phyloP scores from a whole-genome alignment of 2,113 vertebrate genomes.

The Poeciliopsis retropinna region DNA sequence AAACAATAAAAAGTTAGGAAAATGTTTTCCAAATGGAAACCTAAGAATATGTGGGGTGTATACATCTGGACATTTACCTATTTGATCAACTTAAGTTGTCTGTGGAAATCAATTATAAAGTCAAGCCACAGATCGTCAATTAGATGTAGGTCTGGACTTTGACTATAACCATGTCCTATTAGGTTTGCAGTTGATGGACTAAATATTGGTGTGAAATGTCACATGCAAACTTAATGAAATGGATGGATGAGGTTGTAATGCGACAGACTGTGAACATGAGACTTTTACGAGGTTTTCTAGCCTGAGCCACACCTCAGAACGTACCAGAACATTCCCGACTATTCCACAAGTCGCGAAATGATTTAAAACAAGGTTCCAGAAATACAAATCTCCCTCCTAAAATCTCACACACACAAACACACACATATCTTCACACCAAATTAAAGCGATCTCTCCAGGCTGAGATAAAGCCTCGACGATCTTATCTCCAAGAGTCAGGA shows the following conservation, averaged over 20 bases:
- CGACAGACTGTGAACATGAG: neutral
- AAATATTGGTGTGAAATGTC: too few species aligned
- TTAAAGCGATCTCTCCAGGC: slow-evolving; percentile 30
- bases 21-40: neutral
- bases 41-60: neutral
- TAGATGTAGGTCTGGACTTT: too few species aligned
- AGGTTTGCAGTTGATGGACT: neutral
- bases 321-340: neutral
- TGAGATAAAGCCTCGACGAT: slow-evolving; percentile 43
- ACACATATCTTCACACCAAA: slow-evolving; percentile 38
- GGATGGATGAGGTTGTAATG: too few species aligned
- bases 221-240: too few species aligned
- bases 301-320: neutral
- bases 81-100: neutral
- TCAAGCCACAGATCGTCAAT: too few species aligned
- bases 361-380: slow-evolving; percentile 20
- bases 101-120: too few species aligned
- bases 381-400: slow-evolving; percentile 23
- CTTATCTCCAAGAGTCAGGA: slow-evolving; percentile 33
- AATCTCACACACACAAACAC: neutral
- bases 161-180: too few species aligned
- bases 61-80: neutral
- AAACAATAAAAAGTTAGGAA: neutral
- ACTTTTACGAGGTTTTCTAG: neutral
- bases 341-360: slow-evolving; percentile 6